Evolutionary conservation across 2,888 invertebrate genomes (phyloP).

Genomic region (Anarsia innoxiella): DNA sequence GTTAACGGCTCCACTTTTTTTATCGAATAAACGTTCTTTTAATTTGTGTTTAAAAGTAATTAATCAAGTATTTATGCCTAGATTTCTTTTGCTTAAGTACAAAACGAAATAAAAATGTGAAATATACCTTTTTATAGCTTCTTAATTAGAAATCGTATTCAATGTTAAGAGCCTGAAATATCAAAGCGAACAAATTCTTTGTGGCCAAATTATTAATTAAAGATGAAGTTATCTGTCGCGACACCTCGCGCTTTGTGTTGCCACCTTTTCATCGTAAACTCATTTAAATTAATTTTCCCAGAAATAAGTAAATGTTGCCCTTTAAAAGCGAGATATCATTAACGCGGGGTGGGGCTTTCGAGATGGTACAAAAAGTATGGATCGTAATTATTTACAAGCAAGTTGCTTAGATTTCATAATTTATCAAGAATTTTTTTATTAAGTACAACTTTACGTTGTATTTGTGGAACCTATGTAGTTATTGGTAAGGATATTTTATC

Average conservation of each 20-base stretch:
- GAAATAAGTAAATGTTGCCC: conserved; percentile 74
- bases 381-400: too few species aligned
- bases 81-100: too few species aligned
- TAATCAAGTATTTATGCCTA: too few species aligned
- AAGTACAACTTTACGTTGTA: too few species aligned
- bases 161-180: conserved; percentile 46
- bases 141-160: conserved; percentile 52
- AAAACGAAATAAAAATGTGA: too few species aligned
- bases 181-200: conserved; percentile 65
- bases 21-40: too few species aligned
- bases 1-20: too few species aligned
- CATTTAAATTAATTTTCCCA: conserved; percentile 74
- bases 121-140: conserved; percentile 26
- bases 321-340: conserved; percentile 73
- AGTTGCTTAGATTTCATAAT: too few species aligned
- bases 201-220: conserved; percentile 71
- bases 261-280: conserved; percentile 73
- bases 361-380: background rate
- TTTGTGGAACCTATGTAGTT: too few species aligned
- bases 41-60: too few species aligned
- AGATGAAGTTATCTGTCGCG: conserved; percentile 69
- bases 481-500: too few species aligned
- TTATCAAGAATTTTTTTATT: too few species aligned
- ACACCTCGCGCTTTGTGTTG: conserved; percentile 71
- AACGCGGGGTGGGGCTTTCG: conserved; percentile 38